These are phyloP conservation scores for Thamnophis elegans DNA, from an alignment of 2,797 vertebrate species.

Conservation along the genomic window DNA sequence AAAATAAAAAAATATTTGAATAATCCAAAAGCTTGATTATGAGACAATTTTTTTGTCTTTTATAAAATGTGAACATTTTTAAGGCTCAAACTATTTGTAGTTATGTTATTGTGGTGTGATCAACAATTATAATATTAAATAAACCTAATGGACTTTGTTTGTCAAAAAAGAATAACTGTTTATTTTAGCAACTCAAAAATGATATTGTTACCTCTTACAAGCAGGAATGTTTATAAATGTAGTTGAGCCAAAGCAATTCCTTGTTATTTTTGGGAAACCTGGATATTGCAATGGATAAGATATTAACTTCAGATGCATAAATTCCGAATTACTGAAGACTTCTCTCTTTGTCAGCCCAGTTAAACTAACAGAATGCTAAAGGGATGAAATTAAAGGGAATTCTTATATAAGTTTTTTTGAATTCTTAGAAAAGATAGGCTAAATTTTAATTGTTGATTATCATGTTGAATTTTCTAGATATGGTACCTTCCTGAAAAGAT, in stretches of 20 bases:
- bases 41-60: conserved; percentile 2
- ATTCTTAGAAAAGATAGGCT: not conserved
- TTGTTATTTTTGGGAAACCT: not conserved
- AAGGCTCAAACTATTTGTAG: not conserved
- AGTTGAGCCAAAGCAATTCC: not conserved
- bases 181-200: not conserved
- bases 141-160: not conserved
- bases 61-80: not conserved
- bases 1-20: conserved; percentile 1
- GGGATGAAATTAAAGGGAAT: not conserved
- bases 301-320: not conserved
- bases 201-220: not conserved
- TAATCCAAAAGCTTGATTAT: not conserved
- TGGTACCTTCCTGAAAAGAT: not conserved
- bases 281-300: not conserved
- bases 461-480: not conserved
- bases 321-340: not conserved
- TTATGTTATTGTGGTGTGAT: not conserved
- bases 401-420: not conserved
- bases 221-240: not conserved
- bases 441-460: not conserved
- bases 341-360: not conserved
- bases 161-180: not conserved
- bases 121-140: not conserved
- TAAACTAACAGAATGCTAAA: not conserved